Base-by-base conservation (phyloP, 2,888 invertebrate species). In the Gisinianus flammeolus region DNA sequence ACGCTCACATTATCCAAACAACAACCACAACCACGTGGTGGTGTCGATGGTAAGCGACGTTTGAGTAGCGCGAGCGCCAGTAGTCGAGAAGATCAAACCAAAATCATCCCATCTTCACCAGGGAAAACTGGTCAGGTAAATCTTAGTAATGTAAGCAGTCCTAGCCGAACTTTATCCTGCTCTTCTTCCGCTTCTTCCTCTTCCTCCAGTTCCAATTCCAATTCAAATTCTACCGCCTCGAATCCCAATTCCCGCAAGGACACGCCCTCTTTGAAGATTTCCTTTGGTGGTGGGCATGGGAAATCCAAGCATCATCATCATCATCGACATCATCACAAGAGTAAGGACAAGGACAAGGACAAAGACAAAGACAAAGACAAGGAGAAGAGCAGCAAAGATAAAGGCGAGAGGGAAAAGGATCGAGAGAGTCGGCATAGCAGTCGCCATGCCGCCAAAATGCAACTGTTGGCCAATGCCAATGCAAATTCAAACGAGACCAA, bases 251-350 rank as follows among this genome's bases (percentile, higher is more conserved):
- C 66, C 28, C 28, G 26, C n/a, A 66, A 26, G 19, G 58, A 33
- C 1, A 44, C 35, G 4, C 64, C 28, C 16, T 67, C 74, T 1
- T 16, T 64, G 10, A 74, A 74, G 54, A 67, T 67, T 24, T 64
- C 74, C 6, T 30, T 52, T 62, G 54, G 54, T 54, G 44, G 44
- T 44, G 22, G 33, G 8, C 62, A 67, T 58, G 22, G 33, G 22
- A 74, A 67, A 26, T 44, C 30, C 19, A 28, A n/a, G 6, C 33
- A 28, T n/a, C 30, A 28, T 31, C 82, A 83, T 66, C 82, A 81
- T 76, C 85, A 85, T 76, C 81, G 81, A 19, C 80, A 84, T 74
- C 84, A 83, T 75, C 82, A 82, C 56, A 80, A 82, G 76, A 79
- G 82, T 69, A 58, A 72, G 31, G 70, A 75, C 28, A 81, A 78